These are phyloP conservation scores for Myanophis thanlyinensis DNA, from an alignment of 2,113 vertebrate genomes.

Conservation along the genomic window DNA sequence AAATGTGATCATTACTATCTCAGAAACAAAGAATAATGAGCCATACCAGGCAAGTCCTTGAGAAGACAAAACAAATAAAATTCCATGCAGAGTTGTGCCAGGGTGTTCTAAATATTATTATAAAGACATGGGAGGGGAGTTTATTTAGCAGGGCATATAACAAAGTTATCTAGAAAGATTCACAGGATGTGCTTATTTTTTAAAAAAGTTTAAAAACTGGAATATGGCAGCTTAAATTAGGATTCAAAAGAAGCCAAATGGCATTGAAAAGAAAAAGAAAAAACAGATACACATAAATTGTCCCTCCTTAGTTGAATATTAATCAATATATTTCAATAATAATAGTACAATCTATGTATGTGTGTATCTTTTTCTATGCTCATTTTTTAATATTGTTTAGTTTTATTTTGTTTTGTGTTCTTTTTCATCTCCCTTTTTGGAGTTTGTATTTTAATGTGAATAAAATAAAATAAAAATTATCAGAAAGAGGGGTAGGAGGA, in stretches of 20 bases:
- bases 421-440: neutral
- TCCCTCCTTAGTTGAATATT: neutral
- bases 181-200: neutral
- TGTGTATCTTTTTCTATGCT: neutral
- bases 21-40: neutral
- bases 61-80: neutral
- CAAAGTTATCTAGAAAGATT: neutral
- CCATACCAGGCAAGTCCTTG: neutral
- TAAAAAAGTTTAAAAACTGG: neutral
- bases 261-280: neutral
- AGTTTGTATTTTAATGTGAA: neutral
- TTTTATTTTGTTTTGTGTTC: neutral
- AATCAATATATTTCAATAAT: neutral
- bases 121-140: neutral
- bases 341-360: neutral
- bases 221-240: neutral
- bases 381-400: neutral
- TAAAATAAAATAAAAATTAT: neutral
- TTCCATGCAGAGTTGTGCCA: neutral
- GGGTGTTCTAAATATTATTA: neutral
- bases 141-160: neutral
- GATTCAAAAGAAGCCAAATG: neutral
- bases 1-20: neutral
- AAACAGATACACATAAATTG: neutral
- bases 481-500: too few species aligned